phyloP scores from a whole-genome alignment of 2,113 vertebrate species.

The Herpailurus yagouaroundi region DNA sequence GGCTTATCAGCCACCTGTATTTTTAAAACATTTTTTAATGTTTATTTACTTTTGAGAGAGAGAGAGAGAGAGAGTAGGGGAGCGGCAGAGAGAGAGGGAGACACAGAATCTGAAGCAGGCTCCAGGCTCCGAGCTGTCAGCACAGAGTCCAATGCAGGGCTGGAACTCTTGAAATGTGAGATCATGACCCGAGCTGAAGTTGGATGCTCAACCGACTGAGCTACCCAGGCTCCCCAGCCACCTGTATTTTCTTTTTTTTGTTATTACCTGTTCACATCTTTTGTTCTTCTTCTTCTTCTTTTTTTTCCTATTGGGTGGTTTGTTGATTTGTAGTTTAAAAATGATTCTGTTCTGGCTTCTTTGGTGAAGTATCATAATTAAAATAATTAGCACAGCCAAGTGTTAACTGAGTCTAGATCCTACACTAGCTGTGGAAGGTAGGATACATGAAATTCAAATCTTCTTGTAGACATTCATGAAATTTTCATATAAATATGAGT shows the following conservation, averaged over 20 bases:
- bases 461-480: neutral
- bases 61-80: too few species aligned
- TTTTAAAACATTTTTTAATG: neutral
- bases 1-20: neutral
- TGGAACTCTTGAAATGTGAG: too few species aligned
- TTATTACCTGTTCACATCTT: neutral
- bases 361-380: neutral
- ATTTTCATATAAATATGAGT: neutral
- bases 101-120: too few species aligned
- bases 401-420: neutral
- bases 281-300: neutral
- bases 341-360: neutral
- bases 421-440: neutral
- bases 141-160: too few species aligned
- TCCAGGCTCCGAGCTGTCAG: too few species aligned
- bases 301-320: neutral
- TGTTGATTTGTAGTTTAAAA: slow-evolving; percentile 31
- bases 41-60: too few species aligned
- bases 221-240: neutral
- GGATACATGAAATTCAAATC: neutral
- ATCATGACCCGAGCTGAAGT: too few species aligned
- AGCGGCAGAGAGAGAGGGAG: too few species aligned
- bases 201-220: too few species aligned
- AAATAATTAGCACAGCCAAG: neutral
- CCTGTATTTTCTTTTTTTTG: neutral